Conservation (phyloP, 2,113 vertebrate genomes). For the Sphaerodactylus townsendi region DNA sequence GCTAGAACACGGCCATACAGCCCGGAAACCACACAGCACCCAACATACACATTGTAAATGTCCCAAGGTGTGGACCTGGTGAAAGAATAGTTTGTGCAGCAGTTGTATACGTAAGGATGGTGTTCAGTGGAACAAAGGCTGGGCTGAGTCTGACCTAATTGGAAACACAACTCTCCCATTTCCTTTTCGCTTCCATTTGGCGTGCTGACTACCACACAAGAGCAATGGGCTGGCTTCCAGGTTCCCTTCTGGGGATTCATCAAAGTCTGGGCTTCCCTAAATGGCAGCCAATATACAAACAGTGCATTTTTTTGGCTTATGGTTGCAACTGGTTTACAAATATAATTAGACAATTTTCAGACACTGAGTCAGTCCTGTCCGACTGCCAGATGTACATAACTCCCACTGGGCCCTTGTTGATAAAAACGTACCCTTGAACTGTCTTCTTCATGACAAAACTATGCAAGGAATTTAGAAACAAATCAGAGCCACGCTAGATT, state of each 20-base stretch:
- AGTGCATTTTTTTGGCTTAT: background rate
- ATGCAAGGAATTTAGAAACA: background rate
- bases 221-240: too few relatives aligned
- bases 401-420: background rate
- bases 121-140: too few relatives aligned
- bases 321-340: constrained; percentile 1
- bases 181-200: too few relatives aligned
- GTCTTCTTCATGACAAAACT: background rate
- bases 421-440: constrained; percentile 14
- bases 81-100: too few relatives aligned
- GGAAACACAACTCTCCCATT: too few relatives aligned
- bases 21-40: too few relatives aligned
- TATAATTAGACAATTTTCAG: constrained; percentile 26
- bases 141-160: too few relatives aligned
- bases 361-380: background rate
- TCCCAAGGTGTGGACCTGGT: too few relatives aligned
- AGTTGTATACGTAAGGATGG: too few relatives aligned
- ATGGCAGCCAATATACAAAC: background rate
- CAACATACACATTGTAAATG: too few relatives aligned
- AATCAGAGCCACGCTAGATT: background rate
- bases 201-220: too few relatives aligned
- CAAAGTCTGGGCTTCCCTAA: background rate
- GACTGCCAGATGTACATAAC: background rate
- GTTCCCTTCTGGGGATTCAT: background rate
- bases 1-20: too few relatives aligned